These are phyloP conservation scores for Tarsius wallacei DNA, from an alignment of 2,797 vertebrate species.

Conservation along the genomic window DNA sequence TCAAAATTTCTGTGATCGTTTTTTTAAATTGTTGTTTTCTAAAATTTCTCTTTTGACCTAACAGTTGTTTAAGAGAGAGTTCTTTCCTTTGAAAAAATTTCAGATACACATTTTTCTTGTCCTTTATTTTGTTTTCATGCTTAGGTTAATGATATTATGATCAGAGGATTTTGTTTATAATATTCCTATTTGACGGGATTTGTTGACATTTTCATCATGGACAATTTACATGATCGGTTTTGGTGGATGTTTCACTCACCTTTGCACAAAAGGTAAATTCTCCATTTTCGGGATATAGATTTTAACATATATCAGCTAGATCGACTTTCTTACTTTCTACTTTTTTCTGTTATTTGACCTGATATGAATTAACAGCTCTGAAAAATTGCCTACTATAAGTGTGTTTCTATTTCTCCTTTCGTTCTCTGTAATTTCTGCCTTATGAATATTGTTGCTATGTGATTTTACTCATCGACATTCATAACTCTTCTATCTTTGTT, in stretches of 20 bases:
- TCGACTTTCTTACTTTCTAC: background rate
- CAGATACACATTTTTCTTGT: background rate
- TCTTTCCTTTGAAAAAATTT: background rate
- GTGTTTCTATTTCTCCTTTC: background rate
- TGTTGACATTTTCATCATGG: background rate
- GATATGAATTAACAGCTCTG: background rate
- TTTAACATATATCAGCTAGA: background rate
- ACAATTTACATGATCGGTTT: background rate
- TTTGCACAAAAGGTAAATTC: background rate
- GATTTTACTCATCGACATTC: background rate
- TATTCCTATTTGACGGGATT: slow-evolving; percentile 4
- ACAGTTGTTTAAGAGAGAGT: background rate
- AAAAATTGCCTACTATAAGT: background rate
- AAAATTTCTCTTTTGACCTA: background rate
- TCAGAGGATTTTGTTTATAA: background rate
- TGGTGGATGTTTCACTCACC: background rate
- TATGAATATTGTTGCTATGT: background rate
- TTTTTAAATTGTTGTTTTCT: background rate
- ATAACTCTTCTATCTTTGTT: background rate
- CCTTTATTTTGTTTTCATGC: background rate
- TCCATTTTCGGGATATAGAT: background rate
- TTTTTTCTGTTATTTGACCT: slow-evolving; percentile 32
- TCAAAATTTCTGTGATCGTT: background rate
- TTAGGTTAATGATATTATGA: background rate
- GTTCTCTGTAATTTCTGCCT: background rate